phyloP scores from a whole-genome alignment of 2,113 vertebrate genomes.

The Trematomus loennbergii region DNA sequence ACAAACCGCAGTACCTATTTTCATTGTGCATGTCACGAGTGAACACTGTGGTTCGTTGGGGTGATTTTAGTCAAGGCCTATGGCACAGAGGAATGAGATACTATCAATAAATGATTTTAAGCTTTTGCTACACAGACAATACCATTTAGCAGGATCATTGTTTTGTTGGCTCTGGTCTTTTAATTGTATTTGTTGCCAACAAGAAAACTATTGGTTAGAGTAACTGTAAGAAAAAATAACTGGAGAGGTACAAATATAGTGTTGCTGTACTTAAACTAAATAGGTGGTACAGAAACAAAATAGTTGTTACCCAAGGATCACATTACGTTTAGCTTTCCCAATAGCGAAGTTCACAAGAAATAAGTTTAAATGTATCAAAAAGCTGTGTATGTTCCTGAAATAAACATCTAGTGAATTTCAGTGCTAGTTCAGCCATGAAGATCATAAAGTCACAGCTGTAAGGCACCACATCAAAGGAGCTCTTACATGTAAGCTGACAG shows the following conservation, averaged over 20 bases:
- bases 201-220: background rate
- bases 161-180: background rate
- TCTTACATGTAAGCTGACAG: constrained; percentile 4
- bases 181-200: background rate
- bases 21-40: background rate
- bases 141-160: background rate
- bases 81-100: background rate
- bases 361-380: constrained; percentile 15
- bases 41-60: background rate
- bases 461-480: constrained; percentile 47
- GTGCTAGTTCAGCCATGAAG: constrained; percentile 8
- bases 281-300: background rate
- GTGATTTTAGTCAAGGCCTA: background rate
- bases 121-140: background rate
- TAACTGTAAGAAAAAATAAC: background rate
- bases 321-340: constrained; percentile 26
- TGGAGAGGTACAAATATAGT: no score
- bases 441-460: constrained; percentile 36
- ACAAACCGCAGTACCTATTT: background rate
- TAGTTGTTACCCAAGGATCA: constrained; percentile 7
- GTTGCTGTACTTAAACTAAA: no score
- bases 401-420: constrained; percentile 20
- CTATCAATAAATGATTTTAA: background rate
- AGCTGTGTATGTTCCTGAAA: constrained; percentile 1
- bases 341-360: constrained; percentile 7